phyloP scores from a whole-genome alignment of 1,140 invertebrate genomes.

The Ostrea edulis region DNA sequence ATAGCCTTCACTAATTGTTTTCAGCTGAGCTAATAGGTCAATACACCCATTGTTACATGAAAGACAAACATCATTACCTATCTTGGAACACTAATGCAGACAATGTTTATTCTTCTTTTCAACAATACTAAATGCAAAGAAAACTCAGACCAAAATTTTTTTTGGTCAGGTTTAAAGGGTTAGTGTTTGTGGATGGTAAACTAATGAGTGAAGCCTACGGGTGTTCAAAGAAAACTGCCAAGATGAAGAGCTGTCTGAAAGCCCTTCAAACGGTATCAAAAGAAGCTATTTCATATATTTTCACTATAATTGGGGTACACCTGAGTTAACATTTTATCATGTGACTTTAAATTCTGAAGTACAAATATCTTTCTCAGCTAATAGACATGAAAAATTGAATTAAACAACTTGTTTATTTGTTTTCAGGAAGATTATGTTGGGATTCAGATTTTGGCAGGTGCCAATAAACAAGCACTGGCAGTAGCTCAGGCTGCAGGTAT shows the following conservation, averaged over 20 bases:
- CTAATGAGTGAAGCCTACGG: not conserved
- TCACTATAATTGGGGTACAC: too few species aligned
- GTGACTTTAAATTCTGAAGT: too few species aligned
- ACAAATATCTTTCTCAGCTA: not conserved
- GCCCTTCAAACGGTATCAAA: not conserved
- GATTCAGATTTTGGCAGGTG: constrained; percentile 90
- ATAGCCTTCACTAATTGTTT: too few species aligned
- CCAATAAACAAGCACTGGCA: constrained; percentile 89
- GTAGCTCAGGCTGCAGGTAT: constrained; percentile 96
- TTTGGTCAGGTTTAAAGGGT: not conserved
- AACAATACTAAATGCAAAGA: too few species aligned
- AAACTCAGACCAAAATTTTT: not conserved
- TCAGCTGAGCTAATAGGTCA: too few species aligned
- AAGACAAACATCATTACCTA: too few species aligned
- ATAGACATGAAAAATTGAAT: not conserved
- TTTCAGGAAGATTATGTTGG: constrained; percentile 74
- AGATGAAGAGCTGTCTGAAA: not conserved
- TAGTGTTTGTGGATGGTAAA: not conserved
- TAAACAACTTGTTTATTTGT: not conserved
- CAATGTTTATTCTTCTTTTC: too few species aligned
- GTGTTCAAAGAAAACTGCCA: not conserved
- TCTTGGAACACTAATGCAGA: too few species aligned
- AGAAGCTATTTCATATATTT: not conserved
- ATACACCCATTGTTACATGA: too few species aligned
- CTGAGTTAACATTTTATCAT: too few species aligned